Evolutionary conservation across 2,113 vertebrate species (phyloP), one percentile per base, ranked within the genome.

Genomic region (Catharus minimus): DNA sequence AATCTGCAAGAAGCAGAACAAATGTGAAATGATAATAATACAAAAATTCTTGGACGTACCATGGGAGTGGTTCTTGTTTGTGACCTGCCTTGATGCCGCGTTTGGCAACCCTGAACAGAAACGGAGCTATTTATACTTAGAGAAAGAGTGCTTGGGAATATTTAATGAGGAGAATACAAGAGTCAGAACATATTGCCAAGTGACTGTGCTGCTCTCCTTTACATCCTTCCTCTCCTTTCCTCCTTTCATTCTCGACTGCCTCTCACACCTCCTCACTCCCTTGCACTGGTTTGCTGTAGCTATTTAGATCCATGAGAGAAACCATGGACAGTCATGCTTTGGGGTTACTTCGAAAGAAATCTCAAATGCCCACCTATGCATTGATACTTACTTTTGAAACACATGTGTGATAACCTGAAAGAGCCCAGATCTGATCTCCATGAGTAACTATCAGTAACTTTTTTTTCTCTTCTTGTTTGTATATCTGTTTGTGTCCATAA

Each of bases 401-500:
- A 43, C 68, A 22, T 1, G 2, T 0, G 0, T 19, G 9, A 72
- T 75, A 88, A 92, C 16, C 24, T 60, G 33, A 77, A 74, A 62
- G 82, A 95, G 67, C 33, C 28, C 64, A 83, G 55, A 82, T 75
- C 82, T 94, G 39, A 77, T 88, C 75, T 94, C 52, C 33, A 10
- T 33, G 17, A 81, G 44, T 80, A 68, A 27, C 79, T 95, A n/a
- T 91, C 89, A 91, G 81, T 53, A 92, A 86, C 49, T 66, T 33
- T 86, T 96, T 95, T 94, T 43, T 80, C 15, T 68, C 71, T 74
- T 86, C 77, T 87, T 62, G 33, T 87, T 88, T 81, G 33, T 38
- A 2, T 75, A 86, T 36, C 39, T 90, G 19, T 60, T 87, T 60
- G 7, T 56, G 22, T 84, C 91, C 94, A 32, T 62, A 92, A 85